Conservation (phyloP, 2,888 invertebrate species). For the Orchesellides sinensis region DNA sequence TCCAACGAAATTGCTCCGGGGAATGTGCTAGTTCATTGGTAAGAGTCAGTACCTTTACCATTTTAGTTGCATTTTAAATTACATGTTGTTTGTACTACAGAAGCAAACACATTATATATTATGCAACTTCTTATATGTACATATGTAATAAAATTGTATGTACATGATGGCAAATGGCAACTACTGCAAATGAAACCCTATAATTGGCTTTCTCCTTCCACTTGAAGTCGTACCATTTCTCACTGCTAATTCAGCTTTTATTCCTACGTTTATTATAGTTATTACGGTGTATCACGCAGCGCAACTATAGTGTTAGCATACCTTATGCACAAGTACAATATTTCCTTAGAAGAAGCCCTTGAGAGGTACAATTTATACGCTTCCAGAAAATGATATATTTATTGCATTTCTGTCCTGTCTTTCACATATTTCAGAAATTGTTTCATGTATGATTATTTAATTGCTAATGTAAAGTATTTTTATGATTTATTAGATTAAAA, state of each 20-base stretch:
- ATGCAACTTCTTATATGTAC: too few relatives aligned
- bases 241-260: slow-evolving; percentile 46
- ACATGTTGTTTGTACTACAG: too few relatives aligned
- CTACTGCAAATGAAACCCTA: background rate
- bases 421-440: background rate
- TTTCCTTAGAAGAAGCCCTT: slow-evolving; percentile 85
- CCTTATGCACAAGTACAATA: slow-evolving; percentile 89
- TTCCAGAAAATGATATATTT: background rate
- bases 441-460: background rate
- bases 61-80: too few relatives aligned
- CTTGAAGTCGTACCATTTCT: background rate
- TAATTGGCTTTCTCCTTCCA: slow-evolving; percentile 8
- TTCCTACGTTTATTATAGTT: slow-evolving; percentile 79
- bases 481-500: slow-evolving; percentile 61
- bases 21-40: slow-evolving; percentile 92
- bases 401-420: background rate
- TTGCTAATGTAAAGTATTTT: background rate
- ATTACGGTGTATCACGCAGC: slow-evolving; percentile 94
- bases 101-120: too few relatives aligned
- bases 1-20: slow-evolving; percentile 80
- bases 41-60: too few relatives aligned
- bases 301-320: slow-evolving; percentile 91
- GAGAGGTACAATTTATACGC: slow-evolving; percentile 76
- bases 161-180: too few relatives aligned
- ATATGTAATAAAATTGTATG: too few relatives aligned